phyloP scores from a whole-genome alignment of 2,888 invertebrate species.

The Melanargia galathea region DNA sequence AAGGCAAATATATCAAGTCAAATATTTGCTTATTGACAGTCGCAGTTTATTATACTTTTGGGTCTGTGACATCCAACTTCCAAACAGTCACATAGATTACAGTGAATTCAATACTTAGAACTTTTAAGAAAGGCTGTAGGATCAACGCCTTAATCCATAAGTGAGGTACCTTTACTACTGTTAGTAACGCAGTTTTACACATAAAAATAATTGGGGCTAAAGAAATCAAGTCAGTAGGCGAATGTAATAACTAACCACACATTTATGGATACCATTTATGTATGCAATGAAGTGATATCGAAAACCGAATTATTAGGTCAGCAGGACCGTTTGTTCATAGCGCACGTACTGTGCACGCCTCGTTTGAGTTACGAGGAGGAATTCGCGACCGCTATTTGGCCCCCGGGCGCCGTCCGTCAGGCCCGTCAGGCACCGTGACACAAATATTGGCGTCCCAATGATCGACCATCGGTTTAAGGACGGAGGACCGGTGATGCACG shows the following conservation, averaged over 20 bases:
- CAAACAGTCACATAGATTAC: too few species aligned
- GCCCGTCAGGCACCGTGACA: conserved; percentile 70
- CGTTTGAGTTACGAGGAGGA: conserved; percentile 79
- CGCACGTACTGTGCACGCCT: conserved; percentile 66
- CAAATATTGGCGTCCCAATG: conserved; percentile 70
- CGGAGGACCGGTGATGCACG: conserved; percentile 52
- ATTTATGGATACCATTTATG: conserved; percentile 42
- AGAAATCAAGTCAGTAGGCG: conserved; percentile 33
- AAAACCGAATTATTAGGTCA: conserved; percentile 72
- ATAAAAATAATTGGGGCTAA: conserved; percentile 22
- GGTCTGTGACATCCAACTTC: too few species aligned
- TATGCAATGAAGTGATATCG: conserved; percentile 56
- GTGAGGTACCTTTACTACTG: too few species aligned
- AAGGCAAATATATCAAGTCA: too few species aligned
- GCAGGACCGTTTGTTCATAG: conserved; percentile 69
- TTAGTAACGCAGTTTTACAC: too few species aligned
- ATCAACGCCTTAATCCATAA: too few species aligned
- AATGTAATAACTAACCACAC: conserved; percentile 17
- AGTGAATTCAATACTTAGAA: too few species aligned
- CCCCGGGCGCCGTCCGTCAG: conserved; percentile 53
- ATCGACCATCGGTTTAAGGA: conserved; percentile 51
- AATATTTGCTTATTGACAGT: too few species aligned
- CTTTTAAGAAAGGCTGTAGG: too few species aligned
- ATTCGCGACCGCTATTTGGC: conserved; percentile 80
- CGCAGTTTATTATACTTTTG: too few species aligned